Percentiles rank a stretch among this genome's conserved stretches.
phyloP scores from a whole-genome alignment of 2,888 invertebrate genomes.

The Coleophora flavipennella region DNA sequence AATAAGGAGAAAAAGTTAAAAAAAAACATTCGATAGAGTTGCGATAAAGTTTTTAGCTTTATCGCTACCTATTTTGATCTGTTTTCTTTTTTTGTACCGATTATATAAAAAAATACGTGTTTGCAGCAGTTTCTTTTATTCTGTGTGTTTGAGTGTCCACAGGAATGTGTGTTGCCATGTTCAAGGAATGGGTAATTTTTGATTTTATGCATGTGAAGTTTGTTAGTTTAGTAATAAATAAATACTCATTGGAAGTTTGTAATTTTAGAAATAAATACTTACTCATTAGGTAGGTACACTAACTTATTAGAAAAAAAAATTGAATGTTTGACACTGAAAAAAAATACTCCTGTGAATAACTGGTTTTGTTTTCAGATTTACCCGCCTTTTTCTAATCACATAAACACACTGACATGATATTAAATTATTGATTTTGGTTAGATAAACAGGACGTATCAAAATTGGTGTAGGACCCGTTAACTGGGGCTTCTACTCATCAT shows the following conservation, averaged over 20 bases:
- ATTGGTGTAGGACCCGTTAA: too few species aligned
- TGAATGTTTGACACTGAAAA: constrained; percentile 19
- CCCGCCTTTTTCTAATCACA: constrained; percentile 12
- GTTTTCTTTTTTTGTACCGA: too few species aligned
- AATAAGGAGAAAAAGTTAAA: constrained; percentile 18
- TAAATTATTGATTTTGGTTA: constrained; percentile 15
- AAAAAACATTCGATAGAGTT: constrained; percentile 3
- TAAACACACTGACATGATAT: constrained; percentile 7
- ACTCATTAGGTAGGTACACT: too few species aligned
- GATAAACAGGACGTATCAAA: too few species aligned
- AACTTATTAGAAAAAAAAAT: too few species aligned
- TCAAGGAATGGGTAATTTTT: constrained; percentile 54
- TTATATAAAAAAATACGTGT: too few species aligned
- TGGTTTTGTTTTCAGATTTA: constrained; percentile 29
- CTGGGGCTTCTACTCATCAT: too few species aligned
- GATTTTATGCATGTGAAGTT: constrained; percentile 37
- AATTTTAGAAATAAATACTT: too few species aligned
- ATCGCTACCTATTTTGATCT: too few species aligned
- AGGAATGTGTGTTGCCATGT: constrained; percentile 64
- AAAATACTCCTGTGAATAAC: constrained; percentile 59
- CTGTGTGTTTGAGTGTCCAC: constrained; percentile 61
- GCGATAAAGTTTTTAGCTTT: background rate
- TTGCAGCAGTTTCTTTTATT: constrained; percentile 16
- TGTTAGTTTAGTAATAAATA: background rate
- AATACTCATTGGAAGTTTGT: too few species aligned